phyloP scores from a whole-genome alignment of 2,888 invertebrate species.

The Philereme transversata region DNA sequence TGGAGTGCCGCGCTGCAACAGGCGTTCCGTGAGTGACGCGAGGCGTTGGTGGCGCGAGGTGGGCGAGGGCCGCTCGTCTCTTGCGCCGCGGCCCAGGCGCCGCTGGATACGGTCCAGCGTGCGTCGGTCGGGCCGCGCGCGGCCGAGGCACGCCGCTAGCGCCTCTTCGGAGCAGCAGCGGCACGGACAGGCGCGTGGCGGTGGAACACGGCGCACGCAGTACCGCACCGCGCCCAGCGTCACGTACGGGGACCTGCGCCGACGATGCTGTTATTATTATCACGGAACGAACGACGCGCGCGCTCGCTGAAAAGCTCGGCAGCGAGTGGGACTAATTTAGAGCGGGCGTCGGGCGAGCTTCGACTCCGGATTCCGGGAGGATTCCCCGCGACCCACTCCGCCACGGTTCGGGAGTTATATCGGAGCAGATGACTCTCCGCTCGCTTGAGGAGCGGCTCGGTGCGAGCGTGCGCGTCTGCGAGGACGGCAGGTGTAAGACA shows the following conservation, averaged over 20 bases:
- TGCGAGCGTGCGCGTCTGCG: slow-evolving; percentile 49
- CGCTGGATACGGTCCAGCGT: slow-evolving; percentile 93
- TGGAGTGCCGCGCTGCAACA: slow-evolving; percentile 84
- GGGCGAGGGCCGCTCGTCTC: slow-evolving; percentile 79
- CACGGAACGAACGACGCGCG: slow-evolving; percentile 54
- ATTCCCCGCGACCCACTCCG: slow-evolving; percentile 78
- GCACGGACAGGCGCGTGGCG: slow-evolving; percentile 83
- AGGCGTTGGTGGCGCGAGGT: slow-evolving; percentile 87
- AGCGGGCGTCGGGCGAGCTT: slow-evolving; percentile 67
- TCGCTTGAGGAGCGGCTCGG: slow-evolving; percentile 21
- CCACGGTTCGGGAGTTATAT: slow-evolving; percentile 65
- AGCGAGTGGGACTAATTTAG: slow-evolving; percentile 80
- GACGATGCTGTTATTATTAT: slow-evolving; percentile 61
- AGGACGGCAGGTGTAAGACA: slow-evolving; percentile 72
- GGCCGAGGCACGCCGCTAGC: slow-evolving; percentile 80
- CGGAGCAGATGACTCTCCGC: slow-evolving; percentile 59
- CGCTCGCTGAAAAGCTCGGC: slow-evolving; percentile 71
- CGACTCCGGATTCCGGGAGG: slow-evolving; percentile 77
- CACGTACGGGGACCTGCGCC: slow-evolving; percentile 84
- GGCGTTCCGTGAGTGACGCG: slow-evolving; percentile 91
- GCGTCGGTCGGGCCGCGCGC: slow-evolving; percentile 83
- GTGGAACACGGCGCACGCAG: slow-evolving; percentile 87
- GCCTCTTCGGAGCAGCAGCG: slow-evolving; percentile 83
- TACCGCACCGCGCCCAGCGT: slow-evolving; percentile 89
- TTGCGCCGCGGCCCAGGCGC: slow-evolving; percentile 86